These are phyloP conservation scores for Zaprionus lachaisei DNA, from an alignment of 1,140 invertebrate species.

Conservation along the genomic window DNA sequence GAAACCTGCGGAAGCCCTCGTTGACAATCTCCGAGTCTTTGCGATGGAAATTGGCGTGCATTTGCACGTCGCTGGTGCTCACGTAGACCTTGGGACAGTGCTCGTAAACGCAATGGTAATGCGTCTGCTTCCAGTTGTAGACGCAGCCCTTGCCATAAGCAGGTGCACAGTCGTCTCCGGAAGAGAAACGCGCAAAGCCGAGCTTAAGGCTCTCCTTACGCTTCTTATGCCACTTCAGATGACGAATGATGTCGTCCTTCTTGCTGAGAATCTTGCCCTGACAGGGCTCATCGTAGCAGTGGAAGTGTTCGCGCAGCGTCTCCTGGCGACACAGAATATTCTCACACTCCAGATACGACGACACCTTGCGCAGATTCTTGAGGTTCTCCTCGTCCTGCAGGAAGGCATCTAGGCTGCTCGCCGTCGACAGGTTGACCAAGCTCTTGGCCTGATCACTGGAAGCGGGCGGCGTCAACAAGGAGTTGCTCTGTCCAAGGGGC, in stretches of 20 bases:
- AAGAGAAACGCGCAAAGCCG: conserved; percentile 96
- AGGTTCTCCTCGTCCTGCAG: conserved; percentile 77
- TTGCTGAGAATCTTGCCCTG: conserved; percentile 95
- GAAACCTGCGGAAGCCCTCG: conserved; percentile 88
- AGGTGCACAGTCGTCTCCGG: conserved; percentile 95
- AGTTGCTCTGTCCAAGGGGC: conserved; percentile 56
- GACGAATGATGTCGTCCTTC: conserved; percentile 99
- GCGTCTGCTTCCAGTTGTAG: conserved; percentile 98
- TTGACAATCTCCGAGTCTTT: conserved; percentile 99
- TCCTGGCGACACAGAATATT: conserved; percentile 76
- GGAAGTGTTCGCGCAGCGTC: conserved; percentile 94
- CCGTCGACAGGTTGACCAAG: conserved; percentile 57
- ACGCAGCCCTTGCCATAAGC: conserved; percentile 89
- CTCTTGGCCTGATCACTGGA: conserved; percentile 74
- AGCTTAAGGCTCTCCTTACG: conserved; percentile 97
- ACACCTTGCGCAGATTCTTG: conserved; percentile 77
- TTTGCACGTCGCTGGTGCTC: conserved; percentile 99
- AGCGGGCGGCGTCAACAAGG: conserved; percentile 69
- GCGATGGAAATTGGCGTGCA: conserved; percentile 99
- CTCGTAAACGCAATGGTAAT: conserved; percentile 98
- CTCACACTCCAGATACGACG: conserved; percentile 83
- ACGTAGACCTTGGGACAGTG: conserved; percentile 99
- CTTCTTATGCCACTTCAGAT: conserved; percentile 99
- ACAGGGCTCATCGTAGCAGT: conserved; percentile 95
- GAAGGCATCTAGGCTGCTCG: conserved; percentile 69